Evolutionary conservation across 2,113 vertebrate species (phyloP).

Genomic region (Clarias magur): DNA sequence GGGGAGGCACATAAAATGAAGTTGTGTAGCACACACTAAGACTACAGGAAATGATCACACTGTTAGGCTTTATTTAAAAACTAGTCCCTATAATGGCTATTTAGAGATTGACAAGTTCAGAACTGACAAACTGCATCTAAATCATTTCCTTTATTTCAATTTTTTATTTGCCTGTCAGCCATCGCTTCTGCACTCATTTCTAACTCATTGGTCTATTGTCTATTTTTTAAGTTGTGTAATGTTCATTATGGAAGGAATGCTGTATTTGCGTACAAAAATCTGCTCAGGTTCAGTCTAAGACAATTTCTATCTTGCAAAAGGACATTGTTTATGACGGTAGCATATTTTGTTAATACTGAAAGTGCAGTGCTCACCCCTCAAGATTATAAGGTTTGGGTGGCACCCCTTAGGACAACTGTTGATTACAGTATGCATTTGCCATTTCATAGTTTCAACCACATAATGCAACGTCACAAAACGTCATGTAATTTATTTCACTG

Average conservation of each 20-base stretch:
- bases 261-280: background rate
- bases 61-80: slow-evolving; percentile 38
- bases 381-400: no score
- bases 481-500: no score
- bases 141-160: background rate
- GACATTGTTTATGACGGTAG: background rate
- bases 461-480: no score
- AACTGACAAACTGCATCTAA: slow-evolving; percentile 32
- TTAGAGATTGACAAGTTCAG: slow-evolving; percentile 27
- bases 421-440: no score
- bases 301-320: background rate
- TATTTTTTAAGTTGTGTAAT: background rate
- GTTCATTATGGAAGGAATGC: slow-evolving; percentile 1
- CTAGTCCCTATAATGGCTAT: slow-evolving; percentile 9
- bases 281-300: background rate
- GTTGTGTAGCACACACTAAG: slow-evolving; percentile 50
- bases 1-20: slow-evolving; percentile 31
- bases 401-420: no score
- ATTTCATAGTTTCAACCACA: no score
- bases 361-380: background rate
- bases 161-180: background rate
- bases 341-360: background rate
- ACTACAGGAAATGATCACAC: slow-evolving; percentile 5
- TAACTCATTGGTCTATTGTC: background rate
- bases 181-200: slow-evolving; percentile 13